These are phyloP conservation scores for Rallus crepitans DNA, from an alignment of 2,797 vertebrate species.

Conservation along the genomic window DNA sequence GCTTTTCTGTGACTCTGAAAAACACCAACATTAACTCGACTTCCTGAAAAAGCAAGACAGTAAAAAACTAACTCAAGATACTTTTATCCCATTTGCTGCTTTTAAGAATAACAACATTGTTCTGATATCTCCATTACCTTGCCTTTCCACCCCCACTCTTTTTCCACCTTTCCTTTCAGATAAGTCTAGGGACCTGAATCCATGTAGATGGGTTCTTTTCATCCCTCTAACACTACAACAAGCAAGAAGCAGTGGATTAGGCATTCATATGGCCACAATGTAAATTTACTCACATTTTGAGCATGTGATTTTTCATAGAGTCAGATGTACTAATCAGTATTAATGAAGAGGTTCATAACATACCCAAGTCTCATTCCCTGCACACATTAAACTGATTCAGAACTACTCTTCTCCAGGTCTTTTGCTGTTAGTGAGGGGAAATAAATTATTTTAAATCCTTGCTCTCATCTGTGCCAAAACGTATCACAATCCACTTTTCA, in stretches of 20 bases:
- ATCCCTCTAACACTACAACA: not conserved
- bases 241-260: not conserved
- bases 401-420: not conserved
- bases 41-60: not conserved
- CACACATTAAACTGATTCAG: slow-evolving; percentile 23
- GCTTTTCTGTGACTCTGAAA: not conserved
- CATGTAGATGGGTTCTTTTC: not conserved
- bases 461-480: not conserved
- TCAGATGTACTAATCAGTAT: not conserved
- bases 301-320: not conserved
- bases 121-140: not conserved
- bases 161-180: not conserved
- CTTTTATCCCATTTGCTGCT: not conserved
- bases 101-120: not conserved
- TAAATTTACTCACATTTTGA: not conserved
- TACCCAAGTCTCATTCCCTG: not conserved
- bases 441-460: not conserved
- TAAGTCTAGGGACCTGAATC: not conserved
- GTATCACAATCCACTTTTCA: not conserved
- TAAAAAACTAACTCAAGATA: not conserved
- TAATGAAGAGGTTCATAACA: slow-evolving; percentile 13
- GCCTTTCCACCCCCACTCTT: rapidly evolving
- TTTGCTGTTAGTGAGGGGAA: not conserved
- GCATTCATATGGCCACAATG: rapidly evolving
- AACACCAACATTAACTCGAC: not conserved